Evolutionary conservation across 2,797 vertebrate genomes (phyloP), one percentile per base, ranked within the genome.

Genomic region (Etheostoma perlongum): DNA sequence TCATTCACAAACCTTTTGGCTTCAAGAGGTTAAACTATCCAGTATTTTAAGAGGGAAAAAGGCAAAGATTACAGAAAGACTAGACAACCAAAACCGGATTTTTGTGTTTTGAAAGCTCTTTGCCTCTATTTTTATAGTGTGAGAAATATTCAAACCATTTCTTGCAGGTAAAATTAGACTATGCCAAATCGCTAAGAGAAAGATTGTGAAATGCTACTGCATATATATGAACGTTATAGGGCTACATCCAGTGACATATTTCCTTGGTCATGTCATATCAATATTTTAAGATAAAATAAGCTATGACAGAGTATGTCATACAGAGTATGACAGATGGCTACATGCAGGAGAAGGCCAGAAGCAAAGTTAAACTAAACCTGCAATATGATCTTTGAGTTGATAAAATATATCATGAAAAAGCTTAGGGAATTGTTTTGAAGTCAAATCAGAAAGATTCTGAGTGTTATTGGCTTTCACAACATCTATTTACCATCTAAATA

Each of bases 201-300:
- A n/a, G 1, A 14, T 36, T 16, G 48, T 49, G 5, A 57, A 53
- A 33, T 21, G 25, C 36, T 36, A 36, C 16, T 48, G 23, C 14
- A 57, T 27, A 2, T 53, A 58, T 53, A 58, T 54, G 1, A 25
- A 25, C 5, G 48, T 19, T 51, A 14, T 18, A 11, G 40, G 25
- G 58, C 52, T 52, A 19, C n/a, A 53, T 59, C 27, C 10, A 48
- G 49, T 14, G 9, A 66, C 54, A 18, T 15, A 69, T 53, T 55
- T 44, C 15, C 16, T 42, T 44, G 23, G 33, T 75, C 23, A 5
- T 16, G 19, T 44, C 6, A 6, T 42, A 51, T 61, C 7, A 25
- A 76, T 64, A 61, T 69, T 66, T 66, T 9, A 66, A 59, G 25
- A 52, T 58, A 12, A 10, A 4, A 12, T 40, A 40, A 40, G 36